Base-by-base conservation (phyloP, 2,888 invertebrate genomes). In the Malacosoma neustria region DNA sequence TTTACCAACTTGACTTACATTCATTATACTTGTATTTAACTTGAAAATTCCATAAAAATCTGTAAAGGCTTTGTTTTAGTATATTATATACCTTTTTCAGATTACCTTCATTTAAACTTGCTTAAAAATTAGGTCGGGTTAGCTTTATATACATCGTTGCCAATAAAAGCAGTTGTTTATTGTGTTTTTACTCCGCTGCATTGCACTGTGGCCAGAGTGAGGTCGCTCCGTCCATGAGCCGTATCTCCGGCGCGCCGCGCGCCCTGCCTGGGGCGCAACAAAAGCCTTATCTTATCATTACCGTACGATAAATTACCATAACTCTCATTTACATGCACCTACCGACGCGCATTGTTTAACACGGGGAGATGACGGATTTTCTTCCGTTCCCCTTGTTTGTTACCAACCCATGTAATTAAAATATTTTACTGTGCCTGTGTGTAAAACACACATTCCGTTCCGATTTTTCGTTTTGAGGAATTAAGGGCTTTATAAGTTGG, bases 281-380 rank as follows among this genome's bases (percentile, higher is more conserved):
- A 71, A 70, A 71, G 72, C 72, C 68, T 76, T 81, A 77, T 81
- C 82, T 82, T 77, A 79, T 77, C 77, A 73, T 72, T 67, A 63
- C 68, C 72, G 65, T 67, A 68, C 70, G 58, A 76, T 80, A 65
- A 74, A 82, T 84, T 84, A 79, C 71, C 80, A 77, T 79, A 76
- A 72, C 75, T 70, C 73, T 73, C 73, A 84, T 84, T 81, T 76
- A 70, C 77, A 80, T 84, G 73, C 74, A 68, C 70, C 59, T 61
- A 61, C 63, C 62, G 58, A 55, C 64, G 59, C 54, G 67, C 71
- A 66, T 79, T 81, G 79, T 80, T 81, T 80, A 79, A 66, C 75
- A 65, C 57, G 68, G 65, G 62, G 69, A 74, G 71, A 79, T 82
- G 84, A 84, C 79, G 71, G 72, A 81, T 79, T 77, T 80, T 79